Evolutionary conservation across 2,113 vertebrate species (phyloP).

Genomic region (Pteruthius melanotis): DNA sequence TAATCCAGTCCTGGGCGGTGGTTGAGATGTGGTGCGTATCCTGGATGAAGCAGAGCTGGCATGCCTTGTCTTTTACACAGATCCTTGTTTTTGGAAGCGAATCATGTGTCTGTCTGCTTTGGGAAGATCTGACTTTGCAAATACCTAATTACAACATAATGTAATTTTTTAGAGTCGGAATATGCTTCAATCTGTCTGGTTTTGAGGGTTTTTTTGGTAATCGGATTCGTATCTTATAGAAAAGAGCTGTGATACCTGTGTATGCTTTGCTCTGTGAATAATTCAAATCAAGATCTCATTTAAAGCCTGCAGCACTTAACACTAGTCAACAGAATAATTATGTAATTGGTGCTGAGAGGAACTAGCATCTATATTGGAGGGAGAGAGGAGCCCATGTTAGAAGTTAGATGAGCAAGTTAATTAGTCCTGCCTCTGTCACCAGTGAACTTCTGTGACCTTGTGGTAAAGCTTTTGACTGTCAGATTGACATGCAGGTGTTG

Average conservation of each 20-base stretch:
- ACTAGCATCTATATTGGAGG: neutral
- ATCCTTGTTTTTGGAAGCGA: neutral
- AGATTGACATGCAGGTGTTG: neutral
- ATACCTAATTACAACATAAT: neutral
- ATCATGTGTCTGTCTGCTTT: neutral
- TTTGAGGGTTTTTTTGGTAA: neutral
- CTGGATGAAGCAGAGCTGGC: neutral
- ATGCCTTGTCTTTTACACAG: neutral
- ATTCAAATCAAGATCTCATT: constrained; percentile 23
- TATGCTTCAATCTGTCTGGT: neutral
- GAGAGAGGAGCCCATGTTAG: neutral
- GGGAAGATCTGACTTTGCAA: neutral
- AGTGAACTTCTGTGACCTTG: neutral
- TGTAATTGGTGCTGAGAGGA: neutral
- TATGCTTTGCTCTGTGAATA: constrained; percentile 9
- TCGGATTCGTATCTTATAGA: neutral
- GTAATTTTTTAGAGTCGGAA: neutral
- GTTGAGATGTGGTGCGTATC: neutral
- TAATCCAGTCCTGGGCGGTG: neutral
- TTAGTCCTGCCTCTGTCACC: neutral
- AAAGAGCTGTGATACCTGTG: neutral
- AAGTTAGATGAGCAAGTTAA: neutral
- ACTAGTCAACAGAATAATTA: neutral
- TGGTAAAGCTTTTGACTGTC: neutral
- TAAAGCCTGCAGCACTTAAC: constrained; percentile 2